Evolutionary conservation across 2,797 vertebrate genomes (phyloP), one percentile per base, ranked within the genome.

Genomic region (Aselliscus stoliczkanus): DNA sequence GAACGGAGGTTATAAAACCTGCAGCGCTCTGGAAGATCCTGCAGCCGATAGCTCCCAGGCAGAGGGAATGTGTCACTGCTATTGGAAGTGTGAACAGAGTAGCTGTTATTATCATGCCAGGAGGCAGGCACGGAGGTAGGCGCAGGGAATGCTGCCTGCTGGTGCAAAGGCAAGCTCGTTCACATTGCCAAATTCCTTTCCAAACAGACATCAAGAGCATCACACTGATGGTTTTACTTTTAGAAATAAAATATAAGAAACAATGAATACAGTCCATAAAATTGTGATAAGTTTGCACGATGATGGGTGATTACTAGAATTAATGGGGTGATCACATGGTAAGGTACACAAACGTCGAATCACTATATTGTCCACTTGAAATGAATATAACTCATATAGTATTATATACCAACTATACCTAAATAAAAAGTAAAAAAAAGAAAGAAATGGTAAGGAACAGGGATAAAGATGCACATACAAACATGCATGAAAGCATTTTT

Each of bases 21-120:
- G 62, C 15, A 20, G 65, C 65, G 14, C 25, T 31, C 0, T 34
- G 62, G 70, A 27, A 21, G 27, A 10, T 15, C 50, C 4, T 0
- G 50, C 20, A 25, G 42, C 9, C 21, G 9, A 23, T 3, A 8
- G 27, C 69, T 56, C 42, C 60, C 3, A 2, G 1, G n/a, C 25
- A 17, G 39, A 52, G 14, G 29, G 17, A 31, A 37, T 4, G 4
- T 4, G 29, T 44, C 15, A 2, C 42, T 11, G 72, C 14, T 50
- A 50, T 50, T 50, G 47, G 4, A 50, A 15, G 14, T 50, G 47
- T 14, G 47, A 50, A 50, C 47, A 0, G 27, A 4, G 37, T 27
- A 1, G 0, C 34, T 12, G 34, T 31, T 14, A 1, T 42, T 42
- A 9, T 50, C n/a, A 4, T 1, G 2, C 17, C 9, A 15, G 1